phyloP scores from a whole-genome alignment of 2,888 invertebrate genomes.

The Anoplius nigerrimus region DNA sequence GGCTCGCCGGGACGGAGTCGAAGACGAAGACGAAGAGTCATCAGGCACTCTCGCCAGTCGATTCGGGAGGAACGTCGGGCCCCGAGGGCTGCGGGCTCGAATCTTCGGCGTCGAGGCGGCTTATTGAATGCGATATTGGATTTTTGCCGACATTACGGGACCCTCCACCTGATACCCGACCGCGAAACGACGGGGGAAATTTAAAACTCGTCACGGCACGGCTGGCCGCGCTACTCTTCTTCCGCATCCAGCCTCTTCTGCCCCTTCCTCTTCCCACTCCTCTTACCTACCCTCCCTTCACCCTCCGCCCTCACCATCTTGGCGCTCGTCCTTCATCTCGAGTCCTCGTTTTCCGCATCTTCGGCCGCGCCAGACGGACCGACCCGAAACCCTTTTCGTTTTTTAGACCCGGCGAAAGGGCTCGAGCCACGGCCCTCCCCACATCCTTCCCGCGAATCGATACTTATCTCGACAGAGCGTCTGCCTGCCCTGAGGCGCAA shows the following conservation, averaged over 20 bases:
- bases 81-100: conserved; percentile 25
- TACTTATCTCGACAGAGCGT: not conserved
- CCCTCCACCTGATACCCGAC: conserved; percentile 67
- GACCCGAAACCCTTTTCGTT: not conserved
- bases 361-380: conserved; percentile 1
- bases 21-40: conserved; percentile 29
- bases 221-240: conserved; percentile 36
- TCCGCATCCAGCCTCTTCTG: not conserved
- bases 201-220: conserved; percentile 71
- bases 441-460: conserved; percentile 11
- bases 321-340: not conserved
- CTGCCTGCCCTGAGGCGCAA: no score
- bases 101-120: conserved; percentile 51
- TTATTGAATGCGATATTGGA: conserved; percentile 74
- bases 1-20: not conserved
- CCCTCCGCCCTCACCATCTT: not conserved
- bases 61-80: conserved; percentile 21
- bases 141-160: conserved; percentile 63
- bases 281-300: not conserved
- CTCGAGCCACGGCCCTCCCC: not conserved
- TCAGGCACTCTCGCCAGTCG: conserved; percentile 17
- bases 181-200: conserved; percentile 70
- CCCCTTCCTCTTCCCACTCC: conserved; percentile 13
- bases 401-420: not conserved
- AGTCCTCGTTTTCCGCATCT: not conserved